Conservation (phyloP, 1,140 invertebrate species). For the Eulimnadia texana region DNA sequence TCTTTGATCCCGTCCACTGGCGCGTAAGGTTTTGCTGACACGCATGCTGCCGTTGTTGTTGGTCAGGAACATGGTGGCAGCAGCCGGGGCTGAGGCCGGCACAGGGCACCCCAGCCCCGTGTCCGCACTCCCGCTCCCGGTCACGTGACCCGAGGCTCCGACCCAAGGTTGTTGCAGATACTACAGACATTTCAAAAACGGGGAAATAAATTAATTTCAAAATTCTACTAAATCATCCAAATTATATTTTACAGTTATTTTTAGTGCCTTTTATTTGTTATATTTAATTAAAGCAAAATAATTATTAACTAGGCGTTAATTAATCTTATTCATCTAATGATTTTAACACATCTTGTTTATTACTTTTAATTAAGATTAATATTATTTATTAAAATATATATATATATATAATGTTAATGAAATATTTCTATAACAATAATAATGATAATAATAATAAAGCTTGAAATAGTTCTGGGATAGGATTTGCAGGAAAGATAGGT, state of each 20-base stretch:
- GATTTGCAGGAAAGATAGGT: too few relatives aligned
- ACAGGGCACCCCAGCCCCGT: background rate
- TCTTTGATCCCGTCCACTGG: background rate
- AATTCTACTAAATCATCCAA: background rate
- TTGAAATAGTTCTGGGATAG: too few relatives aligned
- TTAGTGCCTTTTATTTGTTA: too few relatives aligned
- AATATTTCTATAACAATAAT: too few relatives aligned
- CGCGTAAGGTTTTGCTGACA: slow-evolving; percentile 11
- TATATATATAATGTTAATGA: too few relatives aligned
- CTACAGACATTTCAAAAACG: background rate
- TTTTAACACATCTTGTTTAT: too few relatives aligned
- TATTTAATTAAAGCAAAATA: too few relatives aligned
- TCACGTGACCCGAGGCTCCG: background rate
- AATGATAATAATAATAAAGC: too few relatives aligned
- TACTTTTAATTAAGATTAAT: too few relatives aligned
- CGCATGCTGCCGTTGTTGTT: slow-evolving; percentile 14
- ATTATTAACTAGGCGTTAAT: too few relatives aligned
- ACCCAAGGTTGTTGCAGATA: slow-evolving; percentile 7
- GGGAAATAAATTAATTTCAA: background rate
- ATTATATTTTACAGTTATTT: background rate
- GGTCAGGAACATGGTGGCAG: slow-evolving; percentile 1
- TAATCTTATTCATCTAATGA: too few relatives aligned
- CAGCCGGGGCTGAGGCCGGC: background rate
- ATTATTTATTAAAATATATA: too few relatives aligned
- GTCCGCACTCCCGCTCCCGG: background rate